Base-by-base conservation (phyloP, 35 echinoderm and acorn worm species). In the Diadema setosum region DNA sequence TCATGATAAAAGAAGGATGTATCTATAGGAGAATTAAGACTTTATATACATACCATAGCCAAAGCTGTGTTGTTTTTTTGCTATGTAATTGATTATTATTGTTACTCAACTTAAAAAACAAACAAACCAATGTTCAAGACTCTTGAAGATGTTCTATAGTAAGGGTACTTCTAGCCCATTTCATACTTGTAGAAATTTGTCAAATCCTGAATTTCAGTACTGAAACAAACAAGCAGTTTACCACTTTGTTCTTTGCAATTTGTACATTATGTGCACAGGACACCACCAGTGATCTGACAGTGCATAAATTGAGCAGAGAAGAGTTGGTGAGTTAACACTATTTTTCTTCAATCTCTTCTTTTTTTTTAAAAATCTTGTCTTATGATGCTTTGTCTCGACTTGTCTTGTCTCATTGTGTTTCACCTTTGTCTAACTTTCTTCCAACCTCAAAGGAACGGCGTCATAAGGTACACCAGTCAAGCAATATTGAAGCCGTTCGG, bases 381-480 rank as follows among this genome's bases (percentile, higher is more conserved):
- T 17, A 5, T 12, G 56, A 17, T 59, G n/a, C 16, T 23, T 9
- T 55, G 21, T 55, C 14, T 12, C 49, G 21, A 12, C 14, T 12
- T 21, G 21, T 55, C 21, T 55, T 12, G 14, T 16, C 0, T 55
- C 21, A 16, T 55, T 12, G 21, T 55, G 49, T 55, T 55, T 16
- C 49, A 0, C 21, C 14, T 55, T 55, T 36, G 73, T 82, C 20
- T 20, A 56, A 48, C 23, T 16, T 6, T 82, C 39, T 2, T 34
- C 44, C 5, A 20, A 41, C 44, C n/a, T 11, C 17, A 32, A 29
- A 94, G 93, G 84, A 86, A 63, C 70, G 83, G 30, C 46, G 93
- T 7, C 50, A 67, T 17, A 26, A 36, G 18, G 64, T 94, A 23
- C 93, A 94, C 56, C 50, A 81, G 45, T 94, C 93, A 0, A 65